Percentiles rank a stretch among this genome's conserved stretches.
Evolutionary conservation across 2,113 vertebrate genomes (phyloP).

Genomic region (Mormoops blainvillei): DNA sequence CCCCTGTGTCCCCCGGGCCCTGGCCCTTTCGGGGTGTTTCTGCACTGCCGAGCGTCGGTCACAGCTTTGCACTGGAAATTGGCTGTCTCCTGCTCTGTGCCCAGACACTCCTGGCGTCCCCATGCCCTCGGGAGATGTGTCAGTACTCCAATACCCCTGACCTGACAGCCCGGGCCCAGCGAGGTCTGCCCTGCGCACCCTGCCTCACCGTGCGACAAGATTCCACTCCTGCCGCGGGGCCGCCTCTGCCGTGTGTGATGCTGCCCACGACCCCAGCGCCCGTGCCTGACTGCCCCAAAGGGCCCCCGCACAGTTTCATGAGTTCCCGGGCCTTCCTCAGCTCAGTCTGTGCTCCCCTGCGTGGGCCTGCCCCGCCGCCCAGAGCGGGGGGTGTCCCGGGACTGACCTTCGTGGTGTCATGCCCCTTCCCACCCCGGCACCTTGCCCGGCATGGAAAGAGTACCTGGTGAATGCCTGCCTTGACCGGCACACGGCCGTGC

Average conservation of each 20-base stretch:
- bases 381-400: background rate
- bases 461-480: background rate
- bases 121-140: background rate
- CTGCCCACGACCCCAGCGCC: background rate
- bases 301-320: background rate
- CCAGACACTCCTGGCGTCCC: background rate
- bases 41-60: background rate
- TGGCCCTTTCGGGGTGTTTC: too few relatives aligned
- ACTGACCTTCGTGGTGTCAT: fast-evolving
- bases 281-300: background rate
- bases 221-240: fast-evolving
- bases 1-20: background rate
- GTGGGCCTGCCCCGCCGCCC: background rate
- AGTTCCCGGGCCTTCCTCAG: too few relatives aligned
- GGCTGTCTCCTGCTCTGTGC: background rate
- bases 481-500: fast-evolving
- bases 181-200: background rate
- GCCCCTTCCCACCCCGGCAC: background rate
- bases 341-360: background rate
- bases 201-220: fast-evolving
- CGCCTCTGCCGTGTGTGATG: background rate
- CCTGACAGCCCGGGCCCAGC: background rate
- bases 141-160: fast-evolving
- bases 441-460: fast-evolving
- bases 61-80: background rate